A percentile compares a stretch with the other conserved stretches of the same genome.
Conservation (phyloP, 92 coral and sea anemone species). For the Palythoa caribaeorum region DNA sequence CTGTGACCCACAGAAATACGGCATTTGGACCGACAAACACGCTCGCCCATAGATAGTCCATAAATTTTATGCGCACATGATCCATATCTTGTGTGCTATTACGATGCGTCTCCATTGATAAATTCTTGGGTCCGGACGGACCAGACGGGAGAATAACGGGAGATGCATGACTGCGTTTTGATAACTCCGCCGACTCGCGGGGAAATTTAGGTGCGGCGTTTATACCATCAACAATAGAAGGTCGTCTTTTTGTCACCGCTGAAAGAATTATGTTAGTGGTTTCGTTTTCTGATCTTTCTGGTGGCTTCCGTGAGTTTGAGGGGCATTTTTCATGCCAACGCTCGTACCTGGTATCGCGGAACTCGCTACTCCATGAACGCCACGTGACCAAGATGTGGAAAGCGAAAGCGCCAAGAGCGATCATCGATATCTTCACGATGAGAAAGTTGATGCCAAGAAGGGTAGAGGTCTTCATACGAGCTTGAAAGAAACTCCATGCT, state of each 20-base stretch:
- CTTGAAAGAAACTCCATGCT: neutral
- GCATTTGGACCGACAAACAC: constrained; percentile 24
- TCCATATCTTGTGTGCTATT: constrained; percentile 20
- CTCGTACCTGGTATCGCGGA: neutral
- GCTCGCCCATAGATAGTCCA: neutral
- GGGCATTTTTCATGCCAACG: constrained; percentile 22
- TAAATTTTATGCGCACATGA: neutral
- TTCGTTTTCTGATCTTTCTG: neutral
- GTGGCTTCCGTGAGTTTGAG: constrained; percentile 22
- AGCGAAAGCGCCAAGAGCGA: too few species aligned
- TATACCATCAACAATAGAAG: neutral
- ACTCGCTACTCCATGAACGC: neutral
- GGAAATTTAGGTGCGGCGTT: neutral
- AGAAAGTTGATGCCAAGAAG: neutral
- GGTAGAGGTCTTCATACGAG: neutral
- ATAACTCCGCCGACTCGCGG: constrained; percentile 1
- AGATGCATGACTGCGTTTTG: constrained; percentile 12
- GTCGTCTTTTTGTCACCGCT: neutral
- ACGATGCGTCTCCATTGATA: neutral
- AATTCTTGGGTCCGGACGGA: neutral
- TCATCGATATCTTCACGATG: too few species aligned
- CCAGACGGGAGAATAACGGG: neutral
- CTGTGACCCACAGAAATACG: neutral
- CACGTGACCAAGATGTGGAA: neutral
- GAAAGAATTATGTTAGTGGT: neutral